Percentiles rank a stretch among this genome's conserved stretches.
Conservation (phyloP, 2,113 vertebrate genomes). For the Clarias magur region DNA sequence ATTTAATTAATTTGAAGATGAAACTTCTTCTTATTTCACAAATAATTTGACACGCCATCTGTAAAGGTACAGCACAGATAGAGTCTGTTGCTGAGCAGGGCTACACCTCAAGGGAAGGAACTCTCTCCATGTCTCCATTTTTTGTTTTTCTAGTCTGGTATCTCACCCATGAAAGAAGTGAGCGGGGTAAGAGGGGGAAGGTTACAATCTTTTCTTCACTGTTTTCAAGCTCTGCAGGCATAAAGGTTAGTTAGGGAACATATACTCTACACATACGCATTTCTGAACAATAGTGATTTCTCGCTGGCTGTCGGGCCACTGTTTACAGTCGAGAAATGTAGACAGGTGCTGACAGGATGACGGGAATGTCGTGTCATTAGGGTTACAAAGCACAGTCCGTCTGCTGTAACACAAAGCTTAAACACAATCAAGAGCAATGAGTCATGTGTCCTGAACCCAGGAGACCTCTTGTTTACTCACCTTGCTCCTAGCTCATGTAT, state of each 20-base stretch:
- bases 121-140: not conserved
- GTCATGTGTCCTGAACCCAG: constrained; percentile 18
- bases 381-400: not conserved
- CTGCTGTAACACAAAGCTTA: not conserved
- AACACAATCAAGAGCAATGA: constrained; percentile 30
- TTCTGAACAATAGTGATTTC: not conserved
- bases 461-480: constrained; percentile 42
- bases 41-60: not conserved
- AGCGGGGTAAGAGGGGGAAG: not conserved
- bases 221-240: too few relatives aligned
- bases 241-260: not conserved
- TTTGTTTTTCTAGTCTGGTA: constrained; percentile 5
- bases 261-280: not conserved
- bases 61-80: not conserved
- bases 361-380: not conserved
- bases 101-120: not conserved
- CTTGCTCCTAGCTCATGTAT: constrained; percentile 15
- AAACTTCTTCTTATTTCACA: too few relatives aligned
- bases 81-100: not conserved
- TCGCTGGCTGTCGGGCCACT: not conserved
- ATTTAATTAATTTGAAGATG: not conserved
- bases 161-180: not conserved
- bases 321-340: constrained; percentile 1
- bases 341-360: constrained; percentile 18
- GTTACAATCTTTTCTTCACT: not conserved